Conservation (phyloP, 2,113 vertebrate species). For the Sphyrna mokarran region DNA sequence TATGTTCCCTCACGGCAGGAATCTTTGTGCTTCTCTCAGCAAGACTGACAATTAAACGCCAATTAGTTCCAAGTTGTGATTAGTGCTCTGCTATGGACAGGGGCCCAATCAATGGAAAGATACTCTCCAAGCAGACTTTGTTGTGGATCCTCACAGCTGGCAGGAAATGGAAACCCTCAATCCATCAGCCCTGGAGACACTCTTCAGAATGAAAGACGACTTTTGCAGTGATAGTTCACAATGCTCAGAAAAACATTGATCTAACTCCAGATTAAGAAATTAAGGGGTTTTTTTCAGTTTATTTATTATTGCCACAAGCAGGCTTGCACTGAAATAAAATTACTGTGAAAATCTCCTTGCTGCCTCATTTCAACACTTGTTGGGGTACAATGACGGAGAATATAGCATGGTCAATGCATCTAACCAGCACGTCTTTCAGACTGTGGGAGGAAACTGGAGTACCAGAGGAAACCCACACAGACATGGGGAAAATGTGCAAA, state of each 20-base stretch:
- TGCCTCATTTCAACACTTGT: too few species aligned
- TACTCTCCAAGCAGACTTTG: background rate
- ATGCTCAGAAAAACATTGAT: background rate
- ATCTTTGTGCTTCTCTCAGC: background rate
- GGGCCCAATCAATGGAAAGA: background rate
- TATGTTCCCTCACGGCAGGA: background rate
- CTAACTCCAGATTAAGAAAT: background rate
- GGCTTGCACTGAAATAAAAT: too few species aligned
- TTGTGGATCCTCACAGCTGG: background rate
- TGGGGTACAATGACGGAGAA: too few species aligned
- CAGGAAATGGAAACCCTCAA: background rate
- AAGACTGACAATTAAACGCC: background rate
- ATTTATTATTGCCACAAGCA: too few species aligned
- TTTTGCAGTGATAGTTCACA: background rate
- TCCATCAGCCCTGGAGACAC: background rate
- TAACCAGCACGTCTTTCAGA: too few species aligned
- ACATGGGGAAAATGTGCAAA: too few species aligned
- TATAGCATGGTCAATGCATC: too few species aligned
- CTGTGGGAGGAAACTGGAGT: too few species aligned
- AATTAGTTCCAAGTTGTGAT: background rate
- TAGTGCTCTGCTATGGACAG: background rate
- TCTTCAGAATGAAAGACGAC: background rate
- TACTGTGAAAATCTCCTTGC: too few species aligned
- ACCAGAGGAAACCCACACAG: too few species aligned
- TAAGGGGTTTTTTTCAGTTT: too few species aligned